Base-by-base conservation (phyloP, 2,113 vertebrate genomes). In the Vidua macroura region DNA sequence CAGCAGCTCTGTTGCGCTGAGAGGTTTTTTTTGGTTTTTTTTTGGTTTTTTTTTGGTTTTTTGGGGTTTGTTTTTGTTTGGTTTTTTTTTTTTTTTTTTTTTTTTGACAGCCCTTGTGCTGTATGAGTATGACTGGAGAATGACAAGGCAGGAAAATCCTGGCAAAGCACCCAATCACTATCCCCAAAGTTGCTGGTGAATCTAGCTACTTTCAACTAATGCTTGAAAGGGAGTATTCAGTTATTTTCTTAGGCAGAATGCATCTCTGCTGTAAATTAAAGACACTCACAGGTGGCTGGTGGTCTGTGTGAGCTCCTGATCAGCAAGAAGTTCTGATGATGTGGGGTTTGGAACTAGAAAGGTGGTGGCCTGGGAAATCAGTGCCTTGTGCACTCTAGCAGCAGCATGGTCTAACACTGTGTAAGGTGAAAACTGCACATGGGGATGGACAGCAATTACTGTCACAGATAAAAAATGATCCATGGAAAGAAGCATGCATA, bases 381-480 rank as follows among this genome's bases (percentile, higher is more conserved):
- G 33, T n/a, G 41, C 39, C 60, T 82, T 10, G 30, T 43, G 70
- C 25, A 7, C 35, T 14, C 39, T 3, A 8, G 27, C 9, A 66
- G 25, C 76, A 83, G 23, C 43, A 2, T 0, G 7, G 59, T 4
- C 51, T 56, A 14, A 41, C 0, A 1, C 33, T 48, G 22, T 35
- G 28, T 23, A n/a, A 77, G 64, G 43, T 75, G 76, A 44, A 60
- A 83, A 44, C 46, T 48, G 10, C 52, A 17, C 8, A 1, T 2
- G 7, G 48, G 56, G 59, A 67, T n/a, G 44, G 52, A 46, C 43
- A 51, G 52, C 37, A 92, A 31, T 88, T 83, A 58, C 53, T 79
- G 44, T 76, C 53, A 85, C 2, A 2, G 72, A 41, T 87, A 11
- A 86, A 88, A 91, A 80, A 43, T 39, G 33, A 63, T 82, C 33